A percentile compares a stretch with the other conserved stretches of the same genome.
Conservation (phyloP, 2,888 invertebrate genomes). For the Campoplex nolae region DNA sequence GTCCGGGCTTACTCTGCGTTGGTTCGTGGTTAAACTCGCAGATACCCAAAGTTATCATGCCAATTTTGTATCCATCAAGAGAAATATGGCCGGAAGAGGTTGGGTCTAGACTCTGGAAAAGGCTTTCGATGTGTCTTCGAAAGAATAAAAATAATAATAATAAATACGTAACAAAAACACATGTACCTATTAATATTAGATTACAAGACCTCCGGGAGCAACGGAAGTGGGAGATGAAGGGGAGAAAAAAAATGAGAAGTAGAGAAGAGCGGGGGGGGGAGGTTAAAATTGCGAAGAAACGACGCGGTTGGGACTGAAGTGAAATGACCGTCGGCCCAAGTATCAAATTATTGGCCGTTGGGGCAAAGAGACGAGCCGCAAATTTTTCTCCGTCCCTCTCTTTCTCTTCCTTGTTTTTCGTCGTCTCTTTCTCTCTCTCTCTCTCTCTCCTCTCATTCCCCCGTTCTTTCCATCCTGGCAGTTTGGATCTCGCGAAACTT, state of each 20-base stretch:
- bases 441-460: slow-evolving; percentile 24
- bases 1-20: slow-evolving; percentile 68
- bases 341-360: slow-evolving; percentile 77
- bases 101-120: slow-evolving; percentile 77
- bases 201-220: slow-evolving; percentile 43
- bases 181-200: slow-evolving; percentile 59
- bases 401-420: slow-evolving; percentile 25
- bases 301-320: slow-evolving; percentile 56
- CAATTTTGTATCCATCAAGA: slow-evolving; percentile 75
- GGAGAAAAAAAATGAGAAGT: slow-evolving; percentile 20
- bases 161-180: slow-evolving; percentile 26
- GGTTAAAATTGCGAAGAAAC: slow-evolving; percentile 50
- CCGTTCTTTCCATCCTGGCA: slow-evolving; percentile 24
- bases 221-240: slow-evolving; percentile 58
- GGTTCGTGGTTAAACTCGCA: slow-evolving; percentile 72
- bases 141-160: neutral
- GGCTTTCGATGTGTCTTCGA: slow-evolving; percentile 78
- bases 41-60: slow-evolving; percentile 77
- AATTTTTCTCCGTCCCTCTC: slow-evolving; percentile 51
- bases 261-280: slow-evolving; percentile 9
- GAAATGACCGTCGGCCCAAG: slow-evolving; percentile 70
- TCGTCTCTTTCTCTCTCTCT: slow-evolving; percentile 24
- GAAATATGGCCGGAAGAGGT: slow-evolving; percentile 72
- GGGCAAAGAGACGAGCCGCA: slow-evolving; percentile 61
- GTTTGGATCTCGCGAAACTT: slow-evolving; percentile 53